These are phyloP conservation scores for Anneissia japonica DNA, from an alignment of 35 echinoderm and acorn worm species.

Conservation along the genomic window DNA sequence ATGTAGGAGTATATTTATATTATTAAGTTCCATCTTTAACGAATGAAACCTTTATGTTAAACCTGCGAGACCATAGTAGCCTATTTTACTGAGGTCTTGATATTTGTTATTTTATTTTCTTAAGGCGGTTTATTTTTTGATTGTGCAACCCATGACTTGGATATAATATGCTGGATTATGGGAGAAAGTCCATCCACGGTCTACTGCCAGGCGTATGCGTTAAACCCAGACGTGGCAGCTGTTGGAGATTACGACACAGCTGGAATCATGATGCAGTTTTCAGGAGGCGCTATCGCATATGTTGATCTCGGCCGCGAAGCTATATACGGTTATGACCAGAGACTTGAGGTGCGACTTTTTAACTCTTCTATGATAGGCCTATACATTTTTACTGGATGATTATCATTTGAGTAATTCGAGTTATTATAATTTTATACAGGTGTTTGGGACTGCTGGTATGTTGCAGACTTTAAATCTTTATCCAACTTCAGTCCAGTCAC, in stretches of 20 bases:
- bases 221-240: conserved; percentile 38
- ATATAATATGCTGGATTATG: conserved; percentile 59
- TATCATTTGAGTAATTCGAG: no score
- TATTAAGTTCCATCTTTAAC: no score
- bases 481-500: conserved; percentile 26
- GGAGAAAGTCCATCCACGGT: conserved; percentile 50
- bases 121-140: conserved; percentile 77
- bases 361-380: no score
- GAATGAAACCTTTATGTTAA: no score
- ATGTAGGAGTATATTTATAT: no score
- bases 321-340: conserved; percentile 70
- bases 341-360: conserved; percentile 77
- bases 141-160: conserved; percentile 71
- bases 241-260: conserved; percentile 68
- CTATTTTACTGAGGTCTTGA: no score
- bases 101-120: no score
- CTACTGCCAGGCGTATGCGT: conserved; percentile 62
- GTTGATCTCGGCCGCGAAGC: conserved; percentile 65
- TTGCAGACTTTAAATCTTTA: conserved; percentile 40
- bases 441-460: conserved; percentile 78
- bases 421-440: conserved; percentile 23
- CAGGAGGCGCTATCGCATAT: conserved; percentile 50
- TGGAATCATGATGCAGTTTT: conserved; percentile 64
- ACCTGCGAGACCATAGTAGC: no score
- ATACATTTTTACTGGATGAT: no score